phyloP scores from a whole-genome alignment of 1,140 invertebrate species.

The Drosophila parabipectinata region DNA sequence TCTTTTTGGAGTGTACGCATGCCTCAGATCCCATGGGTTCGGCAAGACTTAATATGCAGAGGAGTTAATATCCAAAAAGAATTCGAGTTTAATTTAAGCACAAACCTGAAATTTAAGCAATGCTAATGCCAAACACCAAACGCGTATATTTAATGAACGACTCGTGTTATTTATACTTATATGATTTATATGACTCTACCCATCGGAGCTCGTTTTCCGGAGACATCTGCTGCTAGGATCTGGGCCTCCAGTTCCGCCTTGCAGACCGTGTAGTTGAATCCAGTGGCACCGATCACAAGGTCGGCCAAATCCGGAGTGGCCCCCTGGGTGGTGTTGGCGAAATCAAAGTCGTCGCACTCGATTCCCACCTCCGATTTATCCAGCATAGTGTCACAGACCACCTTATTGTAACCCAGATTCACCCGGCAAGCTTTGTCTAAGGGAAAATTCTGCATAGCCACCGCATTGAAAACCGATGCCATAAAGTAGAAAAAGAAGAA shows the following conservation, averaged over 20 bases:
- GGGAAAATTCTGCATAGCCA: conserved; percentile 85
- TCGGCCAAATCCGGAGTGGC: conserved; percentile 36
- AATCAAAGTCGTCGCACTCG: conserved; percentile 68
- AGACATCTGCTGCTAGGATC: conserved; percentile 86
- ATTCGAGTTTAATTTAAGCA: conserved; percentile 52
- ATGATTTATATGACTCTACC: conserved; percentile 51
- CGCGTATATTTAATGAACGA: conserved; percentile 36
- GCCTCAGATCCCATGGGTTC: conserved; percentile 9
- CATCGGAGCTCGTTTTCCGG: conserved; percentile 84
- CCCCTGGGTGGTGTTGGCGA: conserved; percentile 80
- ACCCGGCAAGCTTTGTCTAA: conserved; percentile 87
- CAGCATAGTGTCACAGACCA: conserved; percentile 86
- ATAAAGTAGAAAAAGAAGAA: conserved; percentile 84
- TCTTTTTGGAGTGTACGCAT: conserved; percentile 8
- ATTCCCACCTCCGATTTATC: conserved; percentile 76
- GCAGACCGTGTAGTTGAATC: conserved; percentile 77
- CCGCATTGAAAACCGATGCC: conserved; percentile 84
- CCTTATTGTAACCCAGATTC: conserved; percentile 85
- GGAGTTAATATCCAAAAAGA: conserved; percentile 27
- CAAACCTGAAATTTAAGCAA: conserved; percentile 49
- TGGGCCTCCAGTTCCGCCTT: conserved; percentile 85
- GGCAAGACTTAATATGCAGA: conserved; percentile 40
- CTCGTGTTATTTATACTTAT: conserved; percentile 34
- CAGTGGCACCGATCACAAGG: conserved; percentile 37
- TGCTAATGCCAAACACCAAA: conserved; percentile 29